phyloP scores from a whole-genome alignment of 2,888 invertebrate genomes.

The Keiferia lycopersicella region DNA sequence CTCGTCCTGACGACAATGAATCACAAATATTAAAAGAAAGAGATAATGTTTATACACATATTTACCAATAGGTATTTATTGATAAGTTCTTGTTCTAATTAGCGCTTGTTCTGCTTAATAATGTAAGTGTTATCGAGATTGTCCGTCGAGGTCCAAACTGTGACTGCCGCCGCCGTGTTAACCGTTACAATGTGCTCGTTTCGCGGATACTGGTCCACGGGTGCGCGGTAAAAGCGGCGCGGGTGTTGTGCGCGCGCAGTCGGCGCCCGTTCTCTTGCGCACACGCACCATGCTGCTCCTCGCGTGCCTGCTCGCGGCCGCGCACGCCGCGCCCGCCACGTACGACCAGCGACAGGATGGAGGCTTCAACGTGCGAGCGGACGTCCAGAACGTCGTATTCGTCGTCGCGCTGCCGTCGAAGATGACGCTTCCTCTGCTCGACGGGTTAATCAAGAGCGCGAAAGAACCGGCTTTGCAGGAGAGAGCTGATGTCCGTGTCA shows the following conservation, averaged over 20 bases:
- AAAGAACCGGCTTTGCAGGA: constrained; percentile 55
- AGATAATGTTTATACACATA: no score
- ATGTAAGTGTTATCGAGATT: constrained; percentile 34
- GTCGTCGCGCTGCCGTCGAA: constrained; percentile 82
- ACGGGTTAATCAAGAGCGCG: constrained; percentile 40
- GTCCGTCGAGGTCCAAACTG: constrained; percentile 44
- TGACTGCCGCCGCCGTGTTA: constrained; percentile 59
- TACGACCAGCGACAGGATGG: constrained; percentile 90
- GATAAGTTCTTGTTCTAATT: constrained; percentile 30
- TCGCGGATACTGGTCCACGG: constrained; percentile 71
- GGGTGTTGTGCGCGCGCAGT: constrained; percentile 61
- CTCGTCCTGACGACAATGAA: not conserved
- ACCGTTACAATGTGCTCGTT: constrained; percentile 78
- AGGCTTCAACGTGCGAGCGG: constrained; percentile 86
- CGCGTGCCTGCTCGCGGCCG: constrained; percentile 51
- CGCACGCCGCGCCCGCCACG: constrained; percentile 57
- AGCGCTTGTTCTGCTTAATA: constrained; percentile 24
- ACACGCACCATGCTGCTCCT: constrained; percentile 67
- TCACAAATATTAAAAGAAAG: not conserved
- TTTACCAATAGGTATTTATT: no score
- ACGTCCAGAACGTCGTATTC: constrained; percentile 87
- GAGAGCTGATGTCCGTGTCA: constrained; percentile 68
- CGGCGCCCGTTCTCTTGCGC: constrained; percentile 48
- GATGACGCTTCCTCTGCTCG: constrained; percentile 41
- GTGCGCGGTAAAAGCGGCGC: constrained; percentile 72